phyloP scores from a whole-genome alignment of 2,888 invertebrate genomes.

The Myopa testacea region DNA sequence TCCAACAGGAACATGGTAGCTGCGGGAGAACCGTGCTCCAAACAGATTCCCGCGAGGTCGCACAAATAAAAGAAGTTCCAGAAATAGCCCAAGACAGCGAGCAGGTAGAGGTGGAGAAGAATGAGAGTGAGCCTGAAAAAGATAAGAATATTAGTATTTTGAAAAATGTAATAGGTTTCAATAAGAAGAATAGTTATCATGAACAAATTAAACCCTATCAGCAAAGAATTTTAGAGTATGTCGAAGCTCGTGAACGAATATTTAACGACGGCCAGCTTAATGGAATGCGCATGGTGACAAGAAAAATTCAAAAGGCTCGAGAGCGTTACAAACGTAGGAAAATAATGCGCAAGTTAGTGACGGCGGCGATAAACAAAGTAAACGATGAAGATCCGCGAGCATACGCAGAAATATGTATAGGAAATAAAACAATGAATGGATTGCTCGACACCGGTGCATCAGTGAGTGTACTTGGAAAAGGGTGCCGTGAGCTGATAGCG shows the following conservation, averaged over 20 bases:
- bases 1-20: too few relatives aligned
- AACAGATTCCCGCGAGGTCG: too few relatives aligned
- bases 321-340: not conserved
- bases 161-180: too few relatives aligned
- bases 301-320: conserved; percentile 6
- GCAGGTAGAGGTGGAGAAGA: too few relatives aligned
- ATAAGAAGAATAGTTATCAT: too few relatives aligned
- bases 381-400: not conserved
- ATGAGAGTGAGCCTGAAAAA: too few relatives aligned
- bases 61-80: too few relatives aligned
- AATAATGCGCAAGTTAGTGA: not conserved
- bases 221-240: not conserved
- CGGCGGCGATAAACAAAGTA: not conserved
- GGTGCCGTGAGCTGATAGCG: not conserved
- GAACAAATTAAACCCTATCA: too few relatives aligned
- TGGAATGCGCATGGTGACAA: not conserved
- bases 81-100: too few relatives aligned
- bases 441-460: conserved; percentile 41
- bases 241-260: not conserved
- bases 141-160: too few relatives aligned
- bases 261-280: not conserved
- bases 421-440: not conserved
- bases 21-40: too few relatives aligned
- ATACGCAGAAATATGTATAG: not conserved
- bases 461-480: conserved; percentile 30